A percentile compares a stretch with the other conserved stretches of the same genome.
Conservation (phyloP, 1,140 invertebrate species). For the Orius insidiosus region DNA sequence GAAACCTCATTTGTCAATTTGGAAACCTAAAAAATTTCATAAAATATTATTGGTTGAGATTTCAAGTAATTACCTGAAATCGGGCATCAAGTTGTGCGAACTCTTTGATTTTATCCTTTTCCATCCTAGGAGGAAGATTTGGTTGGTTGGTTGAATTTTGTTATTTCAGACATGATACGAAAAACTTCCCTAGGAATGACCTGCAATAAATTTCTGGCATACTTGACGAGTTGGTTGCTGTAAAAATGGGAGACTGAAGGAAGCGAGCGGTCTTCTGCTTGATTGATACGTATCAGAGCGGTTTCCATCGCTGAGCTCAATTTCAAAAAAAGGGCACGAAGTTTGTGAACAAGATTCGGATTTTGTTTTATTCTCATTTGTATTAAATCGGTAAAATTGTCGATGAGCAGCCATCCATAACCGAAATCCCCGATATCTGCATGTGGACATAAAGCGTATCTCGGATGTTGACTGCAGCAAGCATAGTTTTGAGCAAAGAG, state of each 20-base stretch:
- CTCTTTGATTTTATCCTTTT: conserved; percentile 87
- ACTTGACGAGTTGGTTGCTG: conserved; percentile 81
- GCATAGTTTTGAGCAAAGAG: conserved; percentile 68
- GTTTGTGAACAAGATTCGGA: conserved; percentile 72
- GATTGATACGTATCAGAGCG: conserved; percentile 86
- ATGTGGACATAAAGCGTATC: conserved; percentile 84
- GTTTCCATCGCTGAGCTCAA: conserved; percentile 88
- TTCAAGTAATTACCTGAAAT: conserved; percentile 39
- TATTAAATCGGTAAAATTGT: conserved; percentile 79
- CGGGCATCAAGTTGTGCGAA: conserved; percentile 85
- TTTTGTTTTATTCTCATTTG: conserved; percentile 75
- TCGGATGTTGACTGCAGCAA: conserved; percentile 76
- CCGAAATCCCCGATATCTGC: conserved; percentile 89
- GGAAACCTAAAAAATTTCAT: conserved; percentile 50
- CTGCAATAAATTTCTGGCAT: conserved; percentile 85
- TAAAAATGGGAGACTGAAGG: conserved; percentile 90
- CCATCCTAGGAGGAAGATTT: conserved; percentile 84
- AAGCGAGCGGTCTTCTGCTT: conserved; percentile 70
- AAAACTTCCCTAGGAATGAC: conserved; percentile 97
- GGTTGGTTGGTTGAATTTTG: conserved; percentile 70
- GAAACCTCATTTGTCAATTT: conserved; percentile 85
- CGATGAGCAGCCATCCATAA: conserved; percentile 89
- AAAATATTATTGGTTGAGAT: neutral
- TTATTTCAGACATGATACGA: conserved; percentile 70
- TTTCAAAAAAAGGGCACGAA: conserved; percentile 87